These are phyloP conservation scores for Nesoenas mayeri DNA, from an alignment of 2,113 vertebrate species.

Conservation along the genomic window DNA sequence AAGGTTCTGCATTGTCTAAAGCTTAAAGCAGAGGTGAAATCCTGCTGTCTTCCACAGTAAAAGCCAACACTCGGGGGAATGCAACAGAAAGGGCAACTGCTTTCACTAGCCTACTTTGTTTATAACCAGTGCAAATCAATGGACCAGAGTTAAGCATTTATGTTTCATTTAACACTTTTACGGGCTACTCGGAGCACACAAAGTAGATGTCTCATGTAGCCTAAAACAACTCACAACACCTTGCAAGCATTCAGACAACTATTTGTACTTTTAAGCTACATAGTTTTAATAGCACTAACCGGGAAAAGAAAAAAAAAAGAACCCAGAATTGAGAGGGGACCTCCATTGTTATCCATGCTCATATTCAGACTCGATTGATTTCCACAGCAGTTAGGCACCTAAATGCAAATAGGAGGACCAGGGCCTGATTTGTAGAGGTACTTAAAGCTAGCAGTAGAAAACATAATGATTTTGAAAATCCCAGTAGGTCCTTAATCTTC, in stretches of 20 bases:
- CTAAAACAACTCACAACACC: not conserved
- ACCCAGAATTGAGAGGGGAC: not conserved
- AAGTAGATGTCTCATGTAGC: not conserved
- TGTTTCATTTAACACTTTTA: not conserved
- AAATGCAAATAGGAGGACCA: not conserved
- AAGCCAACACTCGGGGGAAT: not conserved
- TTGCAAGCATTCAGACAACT: not conserved
- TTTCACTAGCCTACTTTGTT: not conserved
- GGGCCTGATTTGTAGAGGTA: not conserved
- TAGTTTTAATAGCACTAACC: not conserved
- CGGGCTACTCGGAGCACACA: not conserved
- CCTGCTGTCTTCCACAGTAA: not conserved
- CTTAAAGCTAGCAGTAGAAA: not conserved
- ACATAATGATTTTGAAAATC: not conserved
- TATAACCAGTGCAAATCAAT: not conserved
- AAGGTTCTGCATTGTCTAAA: not conserved
- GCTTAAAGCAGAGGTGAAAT: not conserved
- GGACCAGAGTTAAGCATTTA: not conserved
- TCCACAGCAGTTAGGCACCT: not conserved
- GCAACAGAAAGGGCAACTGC: not conserved
- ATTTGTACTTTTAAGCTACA: not conserved
- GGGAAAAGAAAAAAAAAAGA: rapidly evolving
- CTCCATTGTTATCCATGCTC: not conserved
- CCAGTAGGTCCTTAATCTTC: not conserved
- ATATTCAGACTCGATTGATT: not conserved